A percentile compares a stretch with the other conserved stretches of the same genome.
Conservation (phyloP, 2,113 vertebrate genomes). For the Dasyurus viverrinus region DNA sequence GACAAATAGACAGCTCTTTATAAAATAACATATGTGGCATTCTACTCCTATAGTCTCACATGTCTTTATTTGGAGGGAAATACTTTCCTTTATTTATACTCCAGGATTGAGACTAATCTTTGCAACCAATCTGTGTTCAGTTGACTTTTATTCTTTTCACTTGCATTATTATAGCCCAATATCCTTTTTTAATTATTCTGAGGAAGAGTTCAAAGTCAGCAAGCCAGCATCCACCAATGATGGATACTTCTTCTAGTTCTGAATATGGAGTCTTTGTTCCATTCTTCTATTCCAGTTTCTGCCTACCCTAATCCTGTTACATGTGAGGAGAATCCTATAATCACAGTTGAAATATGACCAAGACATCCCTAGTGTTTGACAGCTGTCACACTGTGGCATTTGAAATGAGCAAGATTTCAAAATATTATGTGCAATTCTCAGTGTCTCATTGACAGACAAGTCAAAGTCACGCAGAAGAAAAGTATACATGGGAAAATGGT, state of each 20-base stretch:
- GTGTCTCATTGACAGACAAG: neutral
- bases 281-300: no score
- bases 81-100: neutral
- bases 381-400: neutral
- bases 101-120: neutral
- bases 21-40: neutral
- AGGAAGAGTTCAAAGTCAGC: neutral
- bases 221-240: neutral
- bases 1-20: neutral
- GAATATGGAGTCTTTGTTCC: no score
- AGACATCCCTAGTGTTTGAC: neutral
- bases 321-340: neutral
- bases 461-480: slow-evolving; percentile 5
- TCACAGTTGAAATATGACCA: neutral
- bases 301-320: neutral
- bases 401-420: slow-evolving; percentile 12
- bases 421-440: neutral
- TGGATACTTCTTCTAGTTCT: neutral
- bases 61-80: neutral
- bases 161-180: neutral
- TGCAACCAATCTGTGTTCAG: neutral
- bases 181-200: neutral
- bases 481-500: neutral
- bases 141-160: neutral
- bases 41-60: neutral